phyloP scores from a whole-genome alignment of 2,797 vertebrate species.

The Geotria australis region DNA sequence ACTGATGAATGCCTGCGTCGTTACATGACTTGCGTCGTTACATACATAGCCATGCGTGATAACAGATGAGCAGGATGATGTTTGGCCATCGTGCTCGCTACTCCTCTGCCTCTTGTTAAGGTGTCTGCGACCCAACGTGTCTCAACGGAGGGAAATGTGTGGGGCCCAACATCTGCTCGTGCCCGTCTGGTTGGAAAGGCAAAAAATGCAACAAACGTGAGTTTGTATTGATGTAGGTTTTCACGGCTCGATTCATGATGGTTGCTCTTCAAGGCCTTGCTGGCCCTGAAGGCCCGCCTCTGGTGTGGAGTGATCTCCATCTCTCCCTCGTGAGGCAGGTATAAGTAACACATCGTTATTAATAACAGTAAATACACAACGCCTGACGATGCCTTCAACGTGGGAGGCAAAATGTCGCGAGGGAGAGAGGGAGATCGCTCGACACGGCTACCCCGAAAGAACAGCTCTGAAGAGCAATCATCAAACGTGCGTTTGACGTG shows the following conservation, averaged over 20 bases:
- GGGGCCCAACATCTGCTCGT: constrained; percentile 42
- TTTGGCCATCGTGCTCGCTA: too few relatives aligned
- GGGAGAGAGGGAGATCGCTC: too few relatives aligned
- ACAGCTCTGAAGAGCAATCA: too few relatives aligned
- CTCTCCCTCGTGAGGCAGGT: too few relatives aligned
- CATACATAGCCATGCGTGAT: background rate
- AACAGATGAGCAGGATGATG: background rate
- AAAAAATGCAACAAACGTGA: constrained; percentile 34
- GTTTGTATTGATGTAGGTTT: constrained; percentile 6
- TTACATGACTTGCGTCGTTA: too few relatives aligned
- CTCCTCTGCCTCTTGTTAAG: constrained; percentile 8
- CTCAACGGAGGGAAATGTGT: constrained; percentile 65
- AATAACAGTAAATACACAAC: too few relatives aligned
- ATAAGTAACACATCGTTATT: too few relatives aligned
- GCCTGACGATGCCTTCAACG: too few relatives aligned
- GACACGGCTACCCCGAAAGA: too few relatives aligned
- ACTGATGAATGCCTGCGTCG: background rate
- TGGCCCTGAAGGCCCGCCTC: background rate
- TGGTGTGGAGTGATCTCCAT: too few relatives aligned
- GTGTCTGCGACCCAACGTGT: constrained; percentile 52
- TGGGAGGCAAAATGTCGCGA: too few relatives aligned
- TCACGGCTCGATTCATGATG: background rate
- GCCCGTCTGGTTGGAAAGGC: constrained; percentile 54
- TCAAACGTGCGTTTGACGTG: constrained; percentile 23
- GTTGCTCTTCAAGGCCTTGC: too few relatives aligned